A percentile compares a stretch with the other conserved stretches of the same genome.
phyloP scores from a whole-genome alignment of 2,888 invertebrate genomes.

The Syrphus vitripennis region DNA sequence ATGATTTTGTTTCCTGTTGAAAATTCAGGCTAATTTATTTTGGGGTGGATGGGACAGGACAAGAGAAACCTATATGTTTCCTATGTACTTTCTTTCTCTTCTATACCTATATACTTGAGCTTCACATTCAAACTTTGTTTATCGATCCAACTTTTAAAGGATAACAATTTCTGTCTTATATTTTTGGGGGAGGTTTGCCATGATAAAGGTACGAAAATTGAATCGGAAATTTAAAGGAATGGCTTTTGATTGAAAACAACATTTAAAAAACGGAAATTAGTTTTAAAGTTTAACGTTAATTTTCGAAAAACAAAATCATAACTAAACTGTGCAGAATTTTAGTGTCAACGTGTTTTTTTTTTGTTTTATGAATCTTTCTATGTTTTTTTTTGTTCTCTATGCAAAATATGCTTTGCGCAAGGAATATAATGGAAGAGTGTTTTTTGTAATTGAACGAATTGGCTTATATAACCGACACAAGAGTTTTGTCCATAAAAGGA shows the following conservation, averaged over 20 bases:
- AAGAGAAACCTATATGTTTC: not conserved
- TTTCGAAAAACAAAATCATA: not conserved
- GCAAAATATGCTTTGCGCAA: conserved; percentile 20
- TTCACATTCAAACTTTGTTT: conserved; percentile 48
- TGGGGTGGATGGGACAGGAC: conserved; percentile 32
- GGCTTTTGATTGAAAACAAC: not conserved
- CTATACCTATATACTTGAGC: conserved; percentile 11
- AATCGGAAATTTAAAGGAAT: not conserved
- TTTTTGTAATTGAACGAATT: conserved; percentile 30
- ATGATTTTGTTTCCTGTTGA: not conserved
- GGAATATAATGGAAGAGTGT: conserved; percentile 9
- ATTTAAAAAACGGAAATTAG: not conserved
- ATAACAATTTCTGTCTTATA: conserved; percentile 30
- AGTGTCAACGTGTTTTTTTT: not conserved
- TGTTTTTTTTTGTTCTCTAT: not conserved
- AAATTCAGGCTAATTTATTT: conserved; percentile 9
- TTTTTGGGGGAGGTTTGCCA: conserved; percentile 19
- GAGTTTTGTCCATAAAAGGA: conserved; percentile 12
- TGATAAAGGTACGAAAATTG: not conserved
- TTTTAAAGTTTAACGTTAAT: not conserved
- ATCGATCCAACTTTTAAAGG: conserved; percentile 61
- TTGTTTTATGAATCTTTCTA: not conserved
- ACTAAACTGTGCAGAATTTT: not conserved
- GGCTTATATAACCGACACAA: conserved; percentile 49
- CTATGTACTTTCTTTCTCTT: conserved; percentile 4